phyloP scores from a whole-genome alignment of 2,888 invertebrate species.

The Elmis aenea region DNA sequence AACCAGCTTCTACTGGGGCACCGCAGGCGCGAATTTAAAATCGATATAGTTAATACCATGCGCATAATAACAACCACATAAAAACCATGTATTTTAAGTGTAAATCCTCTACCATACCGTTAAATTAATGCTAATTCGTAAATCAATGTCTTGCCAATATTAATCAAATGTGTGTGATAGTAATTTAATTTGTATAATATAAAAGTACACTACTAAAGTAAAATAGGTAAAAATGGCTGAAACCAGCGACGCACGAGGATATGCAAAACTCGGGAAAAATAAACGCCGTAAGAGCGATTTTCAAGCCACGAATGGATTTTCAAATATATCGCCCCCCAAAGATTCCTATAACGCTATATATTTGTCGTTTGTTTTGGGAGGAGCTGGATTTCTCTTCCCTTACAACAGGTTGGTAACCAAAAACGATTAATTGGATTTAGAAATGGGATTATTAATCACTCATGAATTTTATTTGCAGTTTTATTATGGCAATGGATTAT shows the following conservation, averaged over 20 bases:
- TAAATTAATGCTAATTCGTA: no score
- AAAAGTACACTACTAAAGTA: no score
- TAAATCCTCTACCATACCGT: no score
- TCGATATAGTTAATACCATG: slow-evolving; percentile 23
- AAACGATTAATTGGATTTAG: slow-evolving; percentile 26
- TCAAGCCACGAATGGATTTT: slow-evolving; percentile 47
- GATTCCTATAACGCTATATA: slow-evolving; percentile 70
- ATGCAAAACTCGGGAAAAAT: slow-evolving; percentile 39
- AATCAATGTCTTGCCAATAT: no score
- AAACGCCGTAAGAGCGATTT: slow-evolving; percentile 33
- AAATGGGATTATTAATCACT: no score
- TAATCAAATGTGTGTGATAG: slow-evolving; percentile 2
- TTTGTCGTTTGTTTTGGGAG: slow-evolving; percentile 73
- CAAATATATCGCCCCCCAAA: slow-evolving; percentile 62
- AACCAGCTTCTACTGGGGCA: not conserved
- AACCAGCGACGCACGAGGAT: slow-evolving; percentile 37
- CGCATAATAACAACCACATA: slow-evolving; percentile 1
- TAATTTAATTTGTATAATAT: not conserved
- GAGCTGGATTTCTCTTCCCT: slow-evolving; percentile 84
- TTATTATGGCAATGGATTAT: slow-evolving; percentile 91
- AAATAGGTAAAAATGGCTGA: slow-evolving; percentile 30
- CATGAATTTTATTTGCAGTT: slow-evolving; percentile 55
- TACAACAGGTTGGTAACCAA: slow-evolving; percentile 97
- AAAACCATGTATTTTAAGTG: no score
- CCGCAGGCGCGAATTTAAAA: slow-evolving; percentile 28